These are phyloP conservation scores for Bos javanicus DNA, from an alignment of 2,113 vertebrate species.

Conservation along the genomic window DNA sequence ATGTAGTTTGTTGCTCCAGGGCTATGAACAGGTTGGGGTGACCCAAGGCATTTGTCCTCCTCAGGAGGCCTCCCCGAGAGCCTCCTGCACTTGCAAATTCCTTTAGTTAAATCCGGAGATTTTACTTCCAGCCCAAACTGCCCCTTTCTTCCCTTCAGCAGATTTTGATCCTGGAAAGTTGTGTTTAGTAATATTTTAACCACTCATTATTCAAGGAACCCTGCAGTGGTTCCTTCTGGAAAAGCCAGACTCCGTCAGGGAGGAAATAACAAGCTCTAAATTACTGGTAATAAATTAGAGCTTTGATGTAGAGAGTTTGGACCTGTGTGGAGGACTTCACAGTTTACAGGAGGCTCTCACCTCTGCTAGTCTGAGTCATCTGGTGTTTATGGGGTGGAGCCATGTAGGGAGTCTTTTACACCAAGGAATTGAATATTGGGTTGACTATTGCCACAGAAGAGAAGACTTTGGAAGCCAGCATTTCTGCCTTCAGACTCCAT, in stretches of 20 bases:
- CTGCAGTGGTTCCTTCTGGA: constrained; percentile 39
- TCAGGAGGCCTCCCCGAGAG: neutral
- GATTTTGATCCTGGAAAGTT: neutral
- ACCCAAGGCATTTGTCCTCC: neutral
- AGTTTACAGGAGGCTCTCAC: neutral
- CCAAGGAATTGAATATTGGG: fast-evolving
- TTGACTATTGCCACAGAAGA: neutral
- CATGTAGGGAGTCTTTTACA: neutral
- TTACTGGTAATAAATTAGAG: constrained; percentile 24
- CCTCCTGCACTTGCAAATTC: neutral
- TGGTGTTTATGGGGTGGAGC: neutral
- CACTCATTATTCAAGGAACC: constrained; percentile 41
- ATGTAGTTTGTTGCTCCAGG: neutral
- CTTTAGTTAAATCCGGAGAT: neutral
- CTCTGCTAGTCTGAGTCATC: neutral
- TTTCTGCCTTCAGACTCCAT: neutral
- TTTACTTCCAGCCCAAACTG: neutral
- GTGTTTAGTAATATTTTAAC: constrained; percentile 32
- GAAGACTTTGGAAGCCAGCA: neutral
- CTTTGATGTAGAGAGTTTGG: neutral
- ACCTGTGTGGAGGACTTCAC: neutral
- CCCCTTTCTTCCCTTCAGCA: neutral
- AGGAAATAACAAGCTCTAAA: constrained; percentile 45
- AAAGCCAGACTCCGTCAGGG: constrained; percentile 6
- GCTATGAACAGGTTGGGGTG: neutral